Conservation (phyloP, 1,140 invertebrate species). For the Olivierus martensii region DNA sequence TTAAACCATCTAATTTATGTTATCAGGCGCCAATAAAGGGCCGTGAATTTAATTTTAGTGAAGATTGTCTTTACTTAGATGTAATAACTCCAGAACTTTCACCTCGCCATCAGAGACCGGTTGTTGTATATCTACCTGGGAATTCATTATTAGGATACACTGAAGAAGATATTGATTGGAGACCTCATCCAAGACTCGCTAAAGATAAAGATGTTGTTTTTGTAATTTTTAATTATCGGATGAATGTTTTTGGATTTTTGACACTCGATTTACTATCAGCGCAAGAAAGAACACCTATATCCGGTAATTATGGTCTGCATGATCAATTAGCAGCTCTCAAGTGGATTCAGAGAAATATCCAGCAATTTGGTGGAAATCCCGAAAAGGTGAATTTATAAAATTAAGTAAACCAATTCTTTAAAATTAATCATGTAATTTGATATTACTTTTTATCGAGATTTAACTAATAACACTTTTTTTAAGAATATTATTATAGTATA, state of each 20-base stretch:
- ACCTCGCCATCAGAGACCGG: slow-evolving; percentile 56
- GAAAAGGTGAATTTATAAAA: slow-evolving; percentile 9
- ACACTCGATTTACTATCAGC: slow-evolving; percentile 51
- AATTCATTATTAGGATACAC: slow-evolving; percentile 29
- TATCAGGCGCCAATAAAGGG: slow-evolving; percentile 40
- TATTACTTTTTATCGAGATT: no score
- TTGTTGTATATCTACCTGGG: slow-evolving; percentile 64
- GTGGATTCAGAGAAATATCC: slow-evolving; percentile 59
- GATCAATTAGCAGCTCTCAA: slow-evolving; percentile 59
- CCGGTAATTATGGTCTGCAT: slow-evolving; percentile 73
- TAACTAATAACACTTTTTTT: no score
- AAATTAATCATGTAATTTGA: no score
- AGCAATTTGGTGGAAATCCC: slow-evolving; percentile 65
- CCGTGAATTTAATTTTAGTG: slow-evolving; percentile 42
- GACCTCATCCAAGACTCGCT: slow-evolving; percentile 41
- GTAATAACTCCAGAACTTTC: slow-evolving; percentile 33
- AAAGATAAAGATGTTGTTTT: slow-evolving; percentile 62
- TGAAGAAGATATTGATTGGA: slow-evolving; percentile 21
- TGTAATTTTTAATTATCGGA: slow-evolving; percentile 57
- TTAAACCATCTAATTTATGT: slow-evolving; percentile 25
- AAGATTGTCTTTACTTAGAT: slow-evolving; percentile 67
- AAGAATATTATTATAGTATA: no score
- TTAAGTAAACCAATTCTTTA: no score
- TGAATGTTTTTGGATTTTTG: slow-evolving; percentile 62
- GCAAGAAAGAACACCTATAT: slow-evolving; percentile 34